phyloP scores from a whole-genome alignment of 2,113 vertebrate species.

The Saccopteryx leptura region DNA sequence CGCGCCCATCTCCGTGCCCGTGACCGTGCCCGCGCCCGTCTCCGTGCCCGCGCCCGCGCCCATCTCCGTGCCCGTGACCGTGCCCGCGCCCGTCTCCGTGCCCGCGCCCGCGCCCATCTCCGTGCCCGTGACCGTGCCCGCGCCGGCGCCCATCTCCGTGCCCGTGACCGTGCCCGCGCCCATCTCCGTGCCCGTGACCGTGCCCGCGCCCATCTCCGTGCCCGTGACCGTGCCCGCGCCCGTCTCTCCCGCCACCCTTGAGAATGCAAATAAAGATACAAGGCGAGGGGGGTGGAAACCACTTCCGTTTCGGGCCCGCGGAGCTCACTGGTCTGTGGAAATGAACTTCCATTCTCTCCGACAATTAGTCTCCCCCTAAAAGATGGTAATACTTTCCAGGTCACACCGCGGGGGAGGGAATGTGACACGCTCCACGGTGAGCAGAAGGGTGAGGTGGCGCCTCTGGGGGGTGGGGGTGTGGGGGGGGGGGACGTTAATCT shows the following conservation, averaged over 20 bases:
- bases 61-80: too few species aligned
- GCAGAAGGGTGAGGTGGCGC: not conserved
- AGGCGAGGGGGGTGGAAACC: not conserved
- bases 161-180: too few species aligned
- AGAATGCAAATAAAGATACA: slow-evolving; percentile 66
- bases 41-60: too few species aligned
- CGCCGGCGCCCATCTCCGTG: too few species aligned
- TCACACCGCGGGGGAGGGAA: slow-evolving; percentile 68
- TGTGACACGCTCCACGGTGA: slow-evolving; percentile 30
- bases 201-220: too few species aligned
- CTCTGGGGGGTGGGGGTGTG: too few species aligned
- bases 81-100: not conserved
- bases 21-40: too few species aligned
- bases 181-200: too few species aligned
- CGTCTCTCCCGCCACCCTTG: not conserved
- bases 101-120: too few species aligned
- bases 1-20: too few species aligned
- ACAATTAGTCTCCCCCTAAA: slow-evolving; percentile 82
- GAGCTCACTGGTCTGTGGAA: slow-evolving; percentile 74
- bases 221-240: too few species aligned
- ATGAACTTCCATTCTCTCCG: slow-evolving; percentile 78
- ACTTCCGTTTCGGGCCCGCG: slow-evolving; percentile 23
- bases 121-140: too few species aligned
- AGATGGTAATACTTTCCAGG: slow-evolving; percentile 81
- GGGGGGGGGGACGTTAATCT: slow-evolving; percentile 74